phyloP scores from a whole-genome alignment of 2,797 vertebrate genomes.

The Austrolebias charrua region DNA sequence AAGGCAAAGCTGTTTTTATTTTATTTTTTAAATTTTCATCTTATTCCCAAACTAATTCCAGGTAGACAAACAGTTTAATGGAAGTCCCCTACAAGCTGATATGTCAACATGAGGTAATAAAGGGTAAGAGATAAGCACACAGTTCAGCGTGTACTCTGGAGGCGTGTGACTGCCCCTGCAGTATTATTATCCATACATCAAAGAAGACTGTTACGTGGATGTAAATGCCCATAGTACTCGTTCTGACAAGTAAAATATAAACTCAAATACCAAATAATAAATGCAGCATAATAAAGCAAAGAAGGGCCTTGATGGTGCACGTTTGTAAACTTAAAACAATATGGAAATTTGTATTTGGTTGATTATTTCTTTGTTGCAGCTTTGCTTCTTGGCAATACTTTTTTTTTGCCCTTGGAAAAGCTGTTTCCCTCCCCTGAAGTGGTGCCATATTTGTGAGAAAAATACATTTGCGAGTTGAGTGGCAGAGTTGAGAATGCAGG shows the following conservation, averaged over 20 bases:
- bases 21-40: not conserved
- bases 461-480: too few species aligned
- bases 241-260: not conserved
- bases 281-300: not conserved
- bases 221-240: not conserved
- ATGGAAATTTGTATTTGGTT: too few species aligned
- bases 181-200: not conserved
- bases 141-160: not conserved
- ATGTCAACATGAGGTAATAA: constrained; percentile 1
- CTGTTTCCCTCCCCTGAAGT: too few species aligned
- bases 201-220: not conserved
- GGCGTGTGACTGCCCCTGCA: not conserved
- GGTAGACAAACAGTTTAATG: not conserved
- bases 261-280: not conserved
- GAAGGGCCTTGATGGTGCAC: too few species aligned
- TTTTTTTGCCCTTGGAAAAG: too few species aligned
- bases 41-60: constrained; percentile 3
- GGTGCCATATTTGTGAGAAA: too few species aligned
- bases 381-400: too few species aligned
- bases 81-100: not conserved
- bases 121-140: constrained; percentile 13
- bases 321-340: too few species aligned
- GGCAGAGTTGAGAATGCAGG: too few species aligned
- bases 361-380: too few species aligned
- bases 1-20: not conserved